These are phyloP conservation scores for Cyrtodaria siliqua DNA, from an alignment of 2,888 invertebrate species.

Conservation along the genomic window DNA sequence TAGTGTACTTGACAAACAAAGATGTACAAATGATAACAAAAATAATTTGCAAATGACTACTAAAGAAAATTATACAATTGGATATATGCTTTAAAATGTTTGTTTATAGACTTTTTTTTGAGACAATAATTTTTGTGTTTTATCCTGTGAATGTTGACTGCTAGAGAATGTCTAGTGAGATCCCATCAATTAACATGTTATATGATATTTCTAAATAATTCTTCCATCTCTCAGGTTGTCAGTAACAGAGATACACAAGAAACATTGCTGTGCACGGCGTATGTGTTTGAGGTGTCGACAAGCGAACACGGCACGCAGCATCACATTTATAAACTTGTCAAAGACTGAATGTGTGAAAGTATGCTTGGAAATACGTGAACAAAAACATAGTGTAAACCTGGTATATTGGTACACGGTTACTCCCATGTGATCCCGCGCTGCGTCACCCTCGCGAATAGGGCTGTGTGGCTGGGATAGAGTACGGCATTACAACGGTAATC, in stretches of 20 bases:
- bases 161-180: neutral
- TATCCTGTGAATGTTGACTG: neutral
- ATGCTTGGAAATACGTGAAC: no score
- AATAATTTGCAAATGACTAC: no score
- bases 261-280: constrained; percentile 98
- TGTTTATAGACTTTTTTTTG: neutral
- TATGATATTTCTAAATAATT: constrained; percentile 5
- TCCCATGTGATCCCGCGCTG: no score
- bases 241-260: constrained; percentile 99
- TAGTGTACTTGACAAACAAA: no score
- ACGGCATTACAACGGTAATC: no score
- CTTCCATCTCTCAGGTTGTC: constrained; percentile 92
- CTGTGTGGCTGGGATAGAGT: no score
- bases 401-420: no score
- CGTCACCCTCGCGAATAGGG: no score
- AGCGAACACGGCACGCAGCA: constrained; percentile 99
- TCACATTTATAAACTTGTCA: constrained; percentile 97
- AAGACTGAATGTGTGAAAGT: constrained; percentile 74
- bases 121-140: neutral
- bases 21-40: no score
- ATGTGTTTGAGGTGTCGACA: constrained; percentile 99
- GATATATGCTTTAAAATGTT: neutral
- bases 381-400: no score
- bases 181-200: neutral
- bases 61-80: no score